Percentiles rank a stretch among this genome's conserved stretches.
Conservation (phyloP, 2,888 invertebrate species). For the Rhogogaster chlorosoma region DNA sequence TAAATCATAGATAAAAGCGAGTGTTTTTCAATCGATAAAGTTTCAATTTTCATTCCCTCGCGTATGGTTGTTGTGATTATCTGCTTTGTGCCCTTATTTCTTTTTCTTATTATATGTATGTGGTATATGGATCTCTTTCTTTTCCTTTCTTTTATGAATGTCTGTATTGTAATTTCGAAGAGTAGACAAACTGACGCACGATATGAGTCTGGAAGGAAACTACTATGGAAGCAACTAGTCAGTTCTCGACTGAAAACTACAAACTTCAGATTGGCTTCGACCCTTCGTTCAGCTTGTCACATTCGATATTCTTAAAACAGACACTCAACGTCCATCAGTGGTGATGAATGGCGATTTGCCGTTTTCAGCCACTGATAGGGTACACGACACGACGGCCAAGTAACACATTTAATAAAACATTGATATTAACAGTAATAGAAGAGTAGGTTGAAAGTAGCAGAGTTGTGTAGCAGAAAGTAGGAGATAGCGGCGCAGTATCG, state of each 20-base stretch:
- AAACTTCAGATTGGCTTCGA: neutral
- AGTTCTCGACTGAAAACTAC: neutral
- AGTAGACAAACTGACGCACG: neutral
- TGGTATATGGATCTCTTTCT: neutral
- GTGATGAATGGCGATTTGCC: neutral
- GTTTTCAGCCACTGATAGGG: neutral
- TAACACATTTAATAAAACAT: neutral
- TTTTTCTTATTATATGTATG: neutral
- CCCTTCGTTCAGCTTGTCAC: neutral
- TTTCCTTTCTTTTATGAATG: neutral
- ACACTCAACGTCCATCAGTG: neutral
- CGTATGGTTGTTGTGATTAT: neutral
- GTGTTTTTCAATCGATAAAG: neutral
- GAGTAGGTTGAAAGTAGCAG: slow-evolving; percentile 31
- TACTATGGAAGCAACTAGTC: neutral
- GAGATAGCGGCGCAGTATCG: slow-evolving; percentile 54
- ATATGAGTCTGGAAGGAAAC: neutral
- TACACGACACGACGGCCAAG: neutral
- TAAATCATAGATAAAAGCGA: neutral
- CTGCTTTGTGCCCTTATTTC: neutral
- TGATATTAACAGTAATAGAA: slow-evolving; percentile 11
- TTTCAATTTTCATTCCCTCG: neutral
- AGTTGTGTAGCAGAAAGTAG: slow-evolving; percentile 54
- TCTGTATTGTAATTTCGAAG: neutral
- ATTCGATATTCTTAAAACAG: neutral